A percentile compares a stretch with the other conserved stretches of the same genome.
These are phyloP conservation scores for Delichon dasypus DNA, from an alignment of 2,797 vertebrate species.

Conservation along the genomic window DNA sequence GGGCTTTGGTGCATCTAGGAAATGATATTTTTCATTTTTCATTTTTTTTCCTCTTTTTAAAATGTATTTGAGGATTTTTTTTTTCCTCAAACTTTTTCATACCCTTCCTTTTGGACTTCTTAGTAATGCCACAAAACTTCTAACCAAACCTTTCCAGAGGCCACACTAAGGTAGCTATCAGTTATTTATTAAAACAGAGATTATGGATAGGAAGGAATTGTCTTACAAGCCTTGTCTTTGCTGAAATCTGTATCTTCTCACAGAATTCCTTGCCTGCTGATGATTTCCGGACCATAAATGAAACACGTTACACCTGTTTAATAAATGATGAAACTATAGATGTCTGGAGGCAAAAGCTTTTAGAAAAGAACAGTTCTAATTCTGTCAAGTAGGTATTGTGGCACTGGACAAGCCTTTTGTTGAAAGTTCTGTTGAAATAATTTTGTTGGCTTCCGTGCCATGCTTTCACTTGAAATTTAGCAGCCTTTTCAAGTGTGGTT, in stretches of 20 bases:
- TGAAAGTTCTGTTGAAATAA: conserved; percentile 20
- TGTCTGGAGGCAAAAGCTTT: conserved; percentile 89
- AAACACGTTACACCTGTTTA: conserved; percentile 84
- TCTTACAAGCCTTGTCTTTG: conserved; percentile 45
- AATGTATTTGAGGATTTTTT: background rate
- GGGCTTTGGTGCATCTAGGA: background rate
- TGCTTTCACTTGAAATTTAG: conserved; percentile 55
- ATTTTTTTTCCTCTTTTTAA: background rate
- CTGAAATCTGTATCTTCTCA: conserved; percentile 65
- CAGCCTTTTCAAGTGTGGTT: conserved; percentile 45
- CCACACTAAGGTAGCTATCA: background rate
- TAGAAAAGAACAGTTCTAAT: conserved; percentile 86
- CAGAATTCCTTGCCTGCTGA: conserved; percentile 85
- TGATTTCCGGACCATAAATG: conserved; percentile 90
- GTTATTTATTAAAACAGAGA: background rate
- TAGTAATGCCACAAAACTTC: background rate
- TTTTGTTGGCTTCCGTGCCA: conserved; percentile 51
- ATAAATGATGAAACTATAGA: conserved; percentile 92
- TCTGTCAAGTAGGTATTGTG: conserved; percentile 87
- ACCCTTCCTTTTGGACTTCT: background rate
- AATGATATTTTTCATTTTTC: accelerated
- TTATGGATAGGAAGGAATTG: background rate
- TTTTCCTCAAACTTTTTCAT: background rate
- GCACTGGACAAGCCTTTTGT: conserved; percentile 53
- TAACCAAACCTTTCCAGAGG: background rate